phyloP scores from a whole-genome alignment of 1,140 invertebrate genomes.

The Megalopta genalis region DNA sequence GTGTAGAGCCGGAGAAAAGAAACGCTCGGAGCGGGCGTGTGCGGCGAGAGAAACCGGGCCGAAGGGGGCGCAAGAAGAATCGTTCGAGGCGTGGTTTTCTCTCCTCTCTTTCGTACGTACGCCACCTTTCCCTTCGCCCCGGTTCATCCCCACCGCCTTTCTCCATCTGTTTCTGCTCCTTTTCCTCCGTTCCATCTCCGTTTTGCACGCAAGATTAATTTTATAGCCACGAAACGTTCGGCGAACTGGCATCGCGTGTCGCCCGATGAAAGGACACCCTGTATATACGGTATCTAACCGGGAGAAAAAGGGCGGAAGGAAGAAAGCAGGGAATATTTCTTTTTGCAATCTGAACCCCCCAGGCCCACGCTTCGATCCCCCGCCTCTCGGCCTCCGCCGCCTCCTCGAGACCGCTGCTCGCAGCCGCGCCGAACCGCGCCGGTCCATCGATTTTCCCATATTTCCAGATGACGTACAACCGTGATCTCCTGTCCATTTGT shows the following conservation, averaged over 20 bases:
- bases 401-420: neutral
- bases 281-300: conserved; percentile 30
- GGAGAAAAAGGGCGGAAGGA: conserved; percentile 39
- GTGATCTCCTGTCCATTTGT: conserved; percentile 22
- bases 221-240: conserved; percentile 55
- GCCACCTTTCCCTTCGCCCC: neutral
- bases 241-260: conserved; percentile 44
- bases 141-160: neutral
- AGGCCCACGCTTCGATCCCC: neutral
- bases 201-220: conserved; percentile 66
- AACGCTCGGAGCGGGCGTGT: conserved; percentile 1
- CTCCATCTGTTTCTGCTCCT: conserved; percentile 42
- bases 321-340: conserved; percentile 34
- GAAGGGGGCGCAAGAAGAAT: conserved; percentile 27
- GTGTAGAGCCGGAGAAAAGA: neutral
- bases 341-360: conserved; percentile 43
- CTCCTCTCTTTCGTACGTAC: neutral
- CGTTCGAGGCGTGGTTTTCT: conserved; percentile 28
- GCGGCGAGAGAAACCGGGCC: neutral
- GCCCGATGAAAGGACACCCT: conserved; percentile 50
- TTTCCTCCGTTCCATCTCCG: conserved; percentile 47
- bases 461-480: conserved; percentile 37
- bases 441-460: conserved; percentile 45
- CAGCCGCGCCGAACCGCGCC: no score
- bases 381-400: neutral